These are phyloP conservation scores for Oreochromis spilurus DNA, from an alignment of 2,113 vertebrate species.

Conservation along the genomic window DNA sequence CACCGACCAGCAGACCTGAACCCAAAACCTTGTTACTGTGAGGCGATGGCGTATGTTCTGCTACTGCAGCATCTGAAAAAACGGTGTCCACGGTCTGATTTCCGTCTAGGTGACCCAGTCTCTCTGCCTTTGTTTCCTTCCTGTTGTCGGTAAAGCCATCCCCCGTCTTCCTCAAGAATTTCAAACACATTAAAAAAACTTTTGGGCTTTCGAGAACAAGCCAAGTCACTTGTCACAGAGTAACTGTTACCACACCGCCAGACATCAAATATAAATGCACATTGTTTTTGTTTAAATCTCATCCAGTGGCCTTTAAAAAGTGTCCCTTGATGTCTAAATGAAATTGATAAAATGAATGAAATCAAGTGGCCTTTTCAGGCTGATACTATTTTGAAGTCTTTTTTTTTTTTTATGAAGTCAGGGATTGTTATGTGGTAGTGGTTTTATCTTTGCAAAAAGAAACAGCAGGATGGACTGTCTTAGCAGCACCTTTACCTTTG, in stretches of 20 bases:
- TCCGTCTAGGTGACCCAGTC: neutral
- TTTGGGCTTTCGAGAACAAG: neutral
- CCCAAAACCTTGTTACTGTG: neutral
- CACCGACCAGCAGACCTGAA: neutral
- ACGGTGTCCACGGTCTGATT: neutral
- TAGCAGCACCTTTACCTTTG: neutral
- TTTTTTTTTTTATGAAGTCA: neutral
- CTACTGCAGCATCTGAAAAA: neutral
- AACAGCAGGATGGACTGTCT: neutral
- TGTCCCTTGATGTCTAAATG: neutral
- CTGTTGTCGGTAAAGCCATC: neutral
- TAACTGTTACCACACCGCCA: neutral
- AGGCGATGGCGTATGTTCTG: neutral
- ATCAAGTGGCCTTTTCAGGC: neutral
- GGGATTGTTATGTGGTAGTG: neutral
- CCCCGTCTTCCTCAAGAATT: neutral
- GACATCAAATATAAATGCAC: neutral
- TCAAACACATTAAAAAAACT: neutral
- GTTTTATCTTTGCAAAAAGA: neutral
- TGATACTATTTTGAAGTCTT: neutral
- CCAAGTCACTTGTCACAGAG: neutral
- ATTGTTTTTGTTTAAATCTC: neutral
- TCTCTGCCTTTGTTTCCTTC: neutral
- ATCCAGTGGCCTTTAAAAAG: neutral
- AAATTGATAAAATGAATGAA: neutral